A percentile compares a stretch with the other conserved stretches of the same genome.
These are phyloP conservation scores for Girardinus metallicus DNA, from an alignment of 2,797 vertebrate species.

Conservation along the genomic window DNA sequence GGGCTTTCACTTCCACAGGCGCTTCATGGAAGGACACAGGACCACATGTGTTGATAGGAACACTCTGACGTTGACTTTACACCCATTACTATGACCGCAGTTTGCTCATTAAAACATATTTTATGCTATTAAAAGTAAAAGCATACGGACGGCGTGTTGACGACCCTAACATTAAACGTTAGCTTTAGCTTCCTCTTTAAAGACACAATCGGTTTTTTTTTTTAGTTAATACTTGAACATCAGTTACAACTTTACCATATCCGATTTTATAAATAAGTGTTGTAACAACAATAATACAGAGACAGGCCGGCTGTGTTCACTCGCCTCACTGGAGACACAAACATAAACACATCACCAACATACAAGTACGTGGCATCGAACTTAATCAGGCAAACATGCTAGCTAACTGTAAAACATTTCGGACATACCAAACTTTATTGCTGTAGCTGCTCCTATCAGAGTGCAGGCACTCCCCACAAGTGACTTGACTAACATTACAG, in stretches of 20 bases:
- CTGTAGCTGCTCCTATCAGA: slow-evolving; percentile 75
- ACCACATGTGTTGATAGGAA: not conserved
- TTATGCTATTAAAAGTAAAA: too few species aligned
- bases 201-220: not conserved
- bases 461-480: slow-evolving; percentile 76
- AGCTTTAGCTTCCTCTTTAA: not conserved
- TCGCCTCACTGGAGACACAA: not conserved
- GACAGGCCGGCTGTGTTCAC: not conserved
- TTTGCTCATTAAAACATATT: not conserved
- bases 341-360: not conserved
- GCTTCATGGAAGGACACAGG: slow-evolving; percentile 39
- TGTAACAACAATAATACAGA: not conserved
- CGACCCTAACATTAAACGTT: not conserved
- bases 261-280: not conserved
- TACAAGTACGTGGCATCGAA: not conserved
- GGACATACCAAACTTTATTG: slow-evolving; percentile 76
- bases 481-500: slow-evolving; percentile 78
- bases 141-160: not conserved
- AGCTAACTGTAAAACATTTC: not conserved
- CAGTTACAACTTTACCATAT: not conserved
- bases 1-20: slow-evolving; percentile 61
- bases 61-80: not conserved
- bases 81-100: not conserved
- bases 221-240: not conserved
- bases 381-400: slow-evolving; percentile 12